phyloP scores from a whole-genome alignment of 1,140 invertebrate species.

The Drosophila sturtevanti region DNA sequence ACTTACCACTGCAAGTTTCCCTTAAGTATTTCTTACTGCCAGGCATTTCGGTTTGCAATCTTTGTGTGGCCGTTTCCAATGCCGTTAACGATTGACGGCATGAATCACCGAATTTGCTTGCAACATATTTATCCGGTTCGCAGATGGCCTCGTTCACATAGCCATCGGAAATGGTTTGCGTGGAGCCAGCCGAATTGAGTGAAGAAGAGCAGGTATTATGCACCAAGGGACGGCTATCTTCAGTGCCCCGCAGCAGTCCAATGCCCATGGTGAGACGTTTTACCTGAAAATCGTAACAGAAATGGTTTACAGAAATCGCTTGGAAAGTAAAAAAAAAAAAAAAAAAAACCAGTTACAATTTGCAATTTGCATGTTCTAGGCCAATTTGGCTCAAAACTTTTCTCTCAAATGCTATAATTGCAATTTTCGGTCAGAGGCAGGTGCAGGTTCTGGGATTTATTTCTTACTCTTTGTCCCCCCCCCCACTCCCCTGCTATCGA shows the following conservation, averaged over 20 bases:
- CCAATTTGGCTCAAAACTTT: constrained; percentile 63
- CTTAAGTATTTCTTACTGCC: constrained; percentile 75
- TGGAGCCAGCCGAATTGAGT: constrained; percentile 83
- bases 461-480: neutral
- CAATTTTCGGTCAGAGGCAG: constrained; percentile 47
- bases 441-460: constrained; percentile 16
- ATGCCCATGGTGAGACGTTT: constrained; percentile 82
- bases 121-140: constrained; percentile 84
- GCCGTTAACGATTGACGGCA: constrained; percentile 81
- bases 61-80: constrained; percentile 68
- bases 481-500: neutral
- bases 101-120: constrained; percentile 82
- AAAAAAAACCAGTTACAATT: constrained; percentile 22
- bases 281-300: constrained; percentile 53
- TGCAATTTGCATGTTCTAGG: constrained; percentile 56
- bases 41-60: constrained; percentile 63
- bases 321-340: too few species aligned
- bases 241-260: constrained; percentile 79
- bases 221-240: constrained; percentile 86
- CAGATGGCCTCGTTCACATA: constrained; percentile 90
- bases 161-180: constrained; percentile 86
- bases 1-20: constrained; percentile 80
- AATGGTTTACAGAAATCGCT: too few species aligned
- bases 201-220: constrained; percentile 84
- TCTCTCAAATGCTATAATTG: constrained; percentile 60